Conservation (phyloP, 2,888 invertebrate species). For the Dorcus hopei region DNA sequence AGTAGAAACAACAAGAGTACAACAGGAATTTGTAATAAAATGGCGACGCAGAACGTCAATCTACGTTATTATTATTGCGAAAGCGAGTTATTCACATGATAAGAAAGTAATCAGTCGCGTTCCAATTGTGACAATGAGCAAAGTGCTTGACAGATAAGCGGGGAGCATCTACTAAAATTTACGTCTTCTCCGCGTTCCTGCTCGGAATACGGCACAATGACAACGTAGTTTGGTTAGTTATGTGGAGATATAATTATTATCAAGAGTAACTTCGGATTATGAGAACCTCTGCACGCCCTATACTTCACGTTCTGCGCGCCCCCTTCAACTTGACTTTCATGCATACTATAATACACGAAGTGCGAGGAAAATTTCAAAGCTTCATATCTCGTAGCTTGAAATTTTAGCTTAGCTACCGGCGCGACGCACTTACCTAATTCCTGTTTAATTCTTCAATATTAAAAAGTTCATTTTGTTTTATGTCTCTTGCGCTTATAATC, state of each 20-base stretch:
- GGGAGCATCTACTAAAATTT: slow-evolving; percentile 24
- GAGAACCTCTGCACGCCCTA: not conserved
- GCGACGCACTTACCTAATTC: no score
- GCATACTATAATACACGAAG: no score
- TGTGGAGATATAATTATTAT: slow-evolving; percentile 29
- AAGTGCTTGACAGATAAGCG: slow-evolving; percentile 33
- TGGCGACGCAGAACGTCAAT: no score
- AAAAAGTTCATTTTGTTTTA: no score
- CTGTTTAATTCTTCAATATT: no score
- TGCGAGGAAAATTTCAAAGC: no score
- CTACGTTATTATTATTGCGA: no score
- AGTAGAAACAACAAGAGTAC: no score
- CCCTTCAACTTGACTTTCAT: not conserved
- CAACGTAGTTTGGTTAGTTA: slow-evolving; percentile 26
- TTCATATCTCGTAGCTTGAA: no score
- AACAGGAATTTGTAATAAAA: no score
- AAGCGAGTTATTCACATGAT: slow-evolving; percentile 16
- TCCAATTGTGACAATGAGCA: slow-evolving; percentile 32
- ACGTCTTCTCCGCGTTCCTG: slow-evolving; percentile 21
- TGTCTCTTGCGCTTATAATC: no score
- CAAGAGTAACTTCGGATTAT: not conserved
- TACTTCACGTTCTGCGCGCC: not conserved
- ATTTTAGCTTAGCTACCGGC: no score
- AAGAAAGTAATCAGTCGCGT: slow-evolving; percentile 27
- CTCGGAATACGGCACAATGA: slow-evolving; percentile 19